Base-by-base conservation (phyloP, 2,797 vertebrate genomes). In the Hyperoplus immaculatus region DNA sequence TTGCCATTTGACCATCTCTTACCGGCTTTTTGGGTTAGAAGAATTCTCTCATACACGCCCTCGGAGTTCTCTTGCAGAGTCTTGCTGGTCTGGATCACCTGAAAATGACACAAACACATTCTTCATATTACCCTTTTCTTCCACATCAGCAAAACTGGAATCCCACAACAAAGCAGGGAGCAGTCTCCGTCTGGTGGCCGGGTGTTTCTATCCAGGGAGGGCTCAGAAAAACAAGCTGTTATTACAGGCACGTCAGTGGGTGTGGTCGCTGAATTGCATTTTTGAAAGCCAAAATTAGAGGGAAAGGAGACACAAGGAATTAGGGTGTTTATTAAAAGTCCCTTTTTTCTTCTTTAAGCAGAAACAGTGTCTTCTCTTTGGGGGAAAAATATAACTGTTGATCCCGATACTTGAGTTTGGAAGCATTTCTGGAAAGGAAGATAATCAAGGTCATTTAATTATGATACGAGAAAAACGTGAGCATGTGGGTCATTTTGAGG, bases 41-140 rank as follows among this genome's bases (percentile, higher is more conserved):
- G 96, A 50, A 99, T 97, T 81, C 96, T 95, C 70, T 99, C 97
- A 59, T 97, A 98, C 6, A 97, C 94, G 3, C 87, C 89, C 46
- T 99, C 97, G 2, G 93, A 96, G 90, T 91, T 97, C 93, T 99
- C 98, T 39, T 97, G 90, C 75, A 99, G 83, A 1, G 92, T 93
- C 92, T 93, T 97, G 91, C 97, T 97, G 75, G 96, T 97, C 93
- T 98, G 97, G 90, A 99, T 97, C 96, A 99, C 97, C 98, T 99
- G 94, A 49, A 74, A 29, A 63, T 9, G 41, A 72, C 70, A 81
- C 45, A 84, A 53, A 80, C 69, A 69, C 1, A 77, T 60, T 88
- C 56, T 75, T 81, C 61, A 58, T 65, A 43, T 83, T 46, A 56
- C 54, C 6, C 14, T 68, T 66, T 10, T 53, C 62, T 72, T 65